Base-by-base conservation (phyloP, 2,113 vertebrate genomes). In the Anseranas semipalmata region DNA sequence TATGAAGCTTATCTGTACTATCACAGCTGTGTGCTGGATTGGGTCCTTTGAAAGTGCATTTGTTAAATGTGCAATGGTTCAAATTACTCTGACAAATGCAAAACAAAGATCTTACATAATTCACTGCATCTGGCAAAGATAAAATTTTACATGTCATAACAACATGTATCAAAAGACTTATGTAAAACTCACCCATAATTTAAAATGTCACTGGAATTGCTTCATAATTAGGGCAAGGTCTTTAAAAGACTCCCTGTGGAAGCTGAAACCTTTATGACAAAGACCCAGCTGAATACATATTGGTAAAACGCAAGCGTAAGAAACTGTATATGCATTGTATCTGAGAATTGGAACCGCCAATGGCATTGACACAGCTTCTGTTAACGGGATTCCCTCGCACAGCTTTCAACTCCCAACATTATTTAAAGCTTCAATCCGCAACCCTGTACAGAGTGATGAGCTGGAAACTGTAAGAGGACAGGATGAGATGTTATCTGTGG, bases 181-280 rank as follows among this genome's bases (percentile, higher is more conserved):
- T 72, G 87, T 52, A 78, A 97, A 95, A 55, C 92, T 96, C 96
- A 97, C 93, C 78, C 78, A 87, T 87, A 77, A 97, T 97, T 97
- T 97, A 95, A 91, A 96, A 87, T 87, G 96, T 79, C 94, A 52
- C 65, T 58, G 62, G 87, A 93, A 94, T 88, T 81, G 28, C 56
- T 79, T 97, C 9, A 7, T 83, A 97, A 97, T 95, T 96, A 97
- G 93, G 93, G 90, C 73, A 79, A 87, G 84, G 95, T 84, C 87
- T 97, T 73, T 65, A 75, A 91, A 90, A 94, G 85, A 56, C 76
- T 85, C 62, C 90, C 37, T 15, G 16, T 53, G 72, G 86, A 78
- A 95, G 90, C 74, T 30, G 73, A 62, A 84, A 39, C 22, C 28
- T 37, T 45, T 45, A 46, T 75, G 90, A 83, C 91, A 95, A 73